Conservation (phyloP, 1,140 invertebrate species). For the Trialeurodes vaporariorum region DNA sequence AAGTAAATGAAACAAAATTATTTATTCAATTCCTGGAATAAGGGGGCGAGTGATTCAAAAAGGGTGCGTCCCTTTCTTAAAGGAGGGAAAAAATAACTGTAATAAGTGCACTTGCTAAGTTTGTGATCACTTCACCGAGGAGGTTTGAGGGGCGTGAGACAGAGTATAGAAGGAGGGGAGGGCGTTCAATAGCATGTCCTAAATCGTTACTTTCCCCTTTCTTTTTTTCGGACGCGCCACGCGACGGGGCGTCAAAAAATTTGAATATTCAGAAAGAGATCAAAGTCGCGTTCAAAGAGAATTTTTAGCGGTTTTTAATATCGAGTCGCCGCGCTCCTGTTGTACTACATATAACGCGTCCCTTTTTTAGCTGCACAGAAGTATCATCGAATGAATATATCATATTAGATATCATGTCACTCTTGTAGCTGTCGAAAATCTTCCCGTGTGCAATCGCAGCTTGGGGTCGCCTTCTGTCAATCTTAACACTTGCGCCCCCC, state of each 20-base stretch:
- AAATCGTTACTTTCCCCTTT: too few species aligned
- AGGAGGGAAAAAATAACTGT: neutral
- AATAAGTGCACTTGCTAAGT: neutral
- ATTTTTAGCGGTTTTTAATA: neutral
- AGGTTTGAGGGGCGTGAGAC: neutral
- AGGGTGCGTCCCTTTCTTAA: too few species aligned
- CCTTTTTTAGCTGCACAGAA: too few species aligned
- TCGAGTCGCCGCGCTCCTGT: neutral
- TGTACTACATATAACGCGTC: neutral
- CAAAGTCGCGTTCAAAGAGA: neutral
- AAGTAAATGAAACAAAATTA: too few species aligned
- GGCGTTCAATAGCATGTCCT: too few species aligned
- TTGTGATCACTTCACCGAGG: too few species aligned
- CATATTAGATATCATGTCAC: neutral
- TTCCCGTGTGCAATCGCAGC: neutral
- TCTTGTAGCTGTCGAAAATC: too few species aligned
- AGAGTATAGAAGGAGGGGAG: neutral
- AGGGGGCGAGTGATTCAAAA: too few species aligned
- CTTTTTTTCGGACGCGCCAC: too few species aligned
- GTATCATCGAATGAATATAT: conserved; percentile 1
- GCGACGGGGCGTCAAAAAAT: neutral
- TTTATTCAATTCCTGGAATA: too few species aligned
- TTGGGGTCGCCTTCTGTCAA: neutral
- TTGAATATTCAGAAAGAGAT: neutral
- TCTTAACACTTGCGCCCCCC: too few species aligned